phyloP scores from a whole-genome alignment of 2,888 invertebrate genomes.

The Bombylius major region DNA sequence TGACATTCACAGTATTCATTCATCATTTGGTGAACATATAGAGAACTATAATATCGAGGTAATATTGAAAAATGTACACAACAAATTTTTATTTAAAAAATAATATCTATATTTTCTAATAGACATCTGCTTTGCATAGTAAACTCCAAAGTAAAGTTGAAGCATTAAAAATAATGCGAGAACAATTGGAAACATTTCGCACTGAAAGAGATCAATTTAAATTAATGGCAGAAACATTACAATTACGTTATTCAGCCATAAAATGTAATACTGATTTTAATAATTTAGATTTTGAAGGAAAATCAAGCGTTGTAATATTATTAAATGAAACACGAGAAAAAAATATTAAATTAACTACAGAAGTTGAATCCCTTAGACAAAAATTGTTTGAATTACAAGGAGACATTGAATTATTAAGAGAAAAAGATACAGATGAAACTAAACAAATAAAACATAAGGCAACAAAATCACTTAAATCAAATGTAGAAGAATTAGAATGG shows the following conservation, averaged over 20 bases:
- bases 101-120: slow-evolving; percentile 4
- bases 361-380: slow-evolving; percentile 55
- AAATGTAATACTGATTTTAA: slow-evolving; percentile 34
- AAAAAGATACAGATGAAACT: slow-evolving; percentile 23
- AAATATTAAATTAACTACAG: slow-evolving; percentile 42
- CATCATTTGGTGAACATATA: slow-evolving; percentile 35
- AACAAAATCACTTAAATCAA: slow-evolving; percentile 8
- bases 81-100: neutral
- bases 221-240: slow-evolving; percentile 64
- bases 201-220: slow-evolving; percentile 71
- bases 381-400: slow-evolving; percentile 57
- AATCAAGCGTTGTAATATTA: slow-evolving; percentile 43
- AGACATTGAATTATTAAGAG: slow-evolving; percentile 53
- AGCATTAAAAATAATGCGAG: slow-evolving; percentile 63
- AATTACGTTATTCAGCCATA: slow-evolving; percentile 41
- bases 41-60: slow-evolving; percentile 38
- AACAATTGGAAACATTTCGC: slow-evolving; percentile 64
- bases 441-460: neutral
- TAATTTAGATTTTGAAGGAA: slow-evolving; percentile 22
- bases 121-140: slow-evolving; percentile 52
- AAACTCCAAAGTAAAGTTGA: slow-evolving; percentile 73
- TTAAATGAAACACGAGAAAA: slow-evolving; percentile 46
- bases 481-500: slow-evolving; percentile 26
- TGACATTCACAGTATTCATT: slow-evolving; percentile 17
- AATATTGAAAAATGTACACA: slow-evolving; percentile 1